phyloP scores from a whole-genome alignment of 2,797 vertebrate genomes.

The Bothrops alternatus region DNA sequence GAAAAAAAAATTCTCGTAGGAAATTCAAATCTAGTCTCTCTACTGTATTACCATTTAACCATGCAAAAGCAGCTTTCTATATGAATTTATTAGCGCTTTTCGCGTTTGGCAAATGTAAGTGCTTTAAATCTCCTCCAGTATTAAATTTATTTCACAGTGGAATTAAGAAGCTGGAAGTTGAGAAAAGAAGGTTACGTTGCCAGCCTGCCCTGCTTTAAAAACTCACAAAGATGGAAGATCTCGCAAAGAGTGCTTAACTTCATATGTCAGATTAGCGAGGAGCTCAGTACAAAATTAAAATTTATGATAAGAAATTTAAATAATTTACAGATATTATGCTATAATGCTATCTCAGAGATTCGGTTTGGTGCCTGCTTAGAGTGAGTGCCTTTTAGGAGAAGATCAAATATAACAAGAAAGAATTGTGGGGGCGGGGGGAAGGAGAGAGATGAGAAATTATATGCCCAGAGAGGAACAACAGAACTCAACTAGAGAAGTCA shows the following conservation, averaged over 20 bases:
- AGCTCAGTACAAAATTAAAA: conserved; percentile 65
- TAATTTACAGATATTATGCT: conserved; percentile 67
- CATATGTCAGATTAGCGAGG: conserved; percentile 61
- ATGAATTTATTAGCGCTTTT: not conserved
- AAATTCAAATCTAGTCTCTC: not conserved
- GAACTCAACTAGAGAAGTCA: not conserved
- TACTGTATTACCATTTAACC: not conserved
- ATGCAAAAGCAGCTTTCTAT: not conserved
- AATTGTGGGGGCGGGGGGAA: no score
- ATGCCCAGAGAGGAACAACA: not conserved
- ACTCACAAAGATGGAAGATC: conserved; percentile 27
- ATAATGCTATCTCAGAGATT: conserved; percentile 49
- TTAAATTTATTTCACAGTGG: not conserved
- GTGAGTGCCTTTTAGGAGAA: conserved; percentile 45
- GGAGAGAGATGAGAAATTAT: not conserved
- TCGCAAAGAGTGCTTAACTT: conserved; percentile 68
- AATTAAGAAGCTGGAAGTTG: conserved; percentile 14
- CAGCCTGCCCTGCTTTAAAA: conserved; percentile 21
- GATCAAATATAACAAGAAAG: not conserved
- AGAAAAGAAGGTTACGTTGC: conserved; percentile 13
- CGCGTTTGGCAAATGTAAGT: not conserved
- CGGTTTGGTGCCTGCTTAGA: conserved; percentile 53
- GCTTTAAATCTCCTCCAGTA: not conserved
- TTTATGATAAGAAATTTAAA: conserved; percentile 66
- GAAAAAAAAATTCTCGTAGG: not conserved